Percentiles rank a stretch among this genome's conserved stretches.
Conservation (phyloP, 2,113 vertebrate species). For the Hemicordylus capensis region DNA sequence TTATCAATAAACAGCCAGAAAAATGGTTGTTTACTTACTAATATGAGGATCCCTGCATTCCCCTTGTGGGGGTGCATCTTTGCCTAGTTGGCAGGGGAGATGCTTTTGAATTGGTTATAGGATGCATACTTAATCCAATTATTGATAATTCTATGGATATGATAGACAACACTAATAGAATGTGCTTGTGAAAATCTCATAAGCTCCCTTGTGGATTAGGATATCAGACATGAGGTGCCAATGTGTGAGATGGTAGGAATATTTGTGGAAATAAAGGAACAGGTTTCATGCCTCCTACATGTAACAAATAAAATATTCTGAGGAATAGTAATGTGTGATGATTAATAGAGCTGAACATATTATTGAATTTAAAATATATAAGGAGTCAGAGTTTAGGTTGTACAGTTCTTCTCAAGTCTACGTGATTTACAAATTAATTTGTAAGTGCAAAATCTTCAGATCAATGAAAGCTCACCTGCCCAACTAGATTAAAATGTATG, state of each 20-base stretch:
- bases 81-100: too few species aligned
- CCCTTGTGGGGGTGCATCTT: too few species aligned
- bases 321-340: neutral
- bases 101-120: neutral
- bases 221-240: neutral
- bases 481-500: neutral
- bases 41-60: too few species aligned
- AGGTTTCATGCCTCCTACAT: neutral
- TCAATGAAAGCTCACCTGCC: neutral
- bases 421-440: neutral
- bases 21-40: too few species aligned
- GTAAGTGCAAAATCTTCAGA: neutral
- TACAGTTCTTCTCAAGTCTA: neutral
- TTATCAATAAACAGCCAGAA: too few species aligned
- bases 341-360: neutral
- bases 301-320: neutral
- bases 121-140: neutral
- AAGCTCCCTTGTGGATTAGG: neutral
- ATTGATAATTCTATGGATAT: neutral
- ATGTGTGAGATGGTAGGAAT: neutral
- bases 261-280: neutral
- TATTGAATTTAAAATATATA: neutral
- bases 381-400: conserved; percentile 33
- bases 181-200: neutral
- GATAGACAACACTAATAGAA: neutral